Percentiles rank a stretch among this genome's conserved stretches.
These are phyloP conservation scores for Scarus forsteni DNA, from an alignment of 2,797 vertebrate genomes.

Conservation along the genomic window DNA sequence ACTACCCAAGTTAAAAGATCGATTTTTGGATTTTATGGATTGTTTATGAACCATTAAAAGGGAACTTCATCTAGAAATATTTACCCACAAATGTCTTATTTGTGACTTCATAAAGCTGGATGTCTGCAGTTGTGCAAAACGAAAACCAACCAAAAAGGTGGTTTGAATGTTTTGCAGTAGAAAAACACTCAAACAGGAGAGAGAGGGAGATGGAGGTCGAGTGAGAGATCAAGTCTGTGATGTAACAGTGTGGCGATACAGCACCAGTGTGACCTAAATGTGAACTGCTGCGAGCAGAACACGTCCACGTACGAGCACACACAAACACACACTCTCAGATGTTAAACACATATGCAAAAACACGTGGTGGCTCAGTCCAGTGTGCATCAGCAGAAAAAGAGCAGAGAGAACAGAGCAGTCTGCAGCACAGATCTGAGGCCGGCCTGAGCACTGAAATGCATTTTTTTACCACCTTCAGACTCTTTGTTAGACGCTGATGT, in stretches of 20 bases:
- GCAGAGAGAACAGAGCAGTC: neutral
- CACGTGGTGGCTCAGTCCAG: constrained; percentile 17
- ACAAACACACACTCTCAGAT: constrained; percentile 19
- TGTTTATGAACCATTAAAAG: too few species aligned
- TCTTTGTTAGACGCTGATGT: too few species aligned
- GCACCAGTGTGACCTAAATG: constrained; percentile 77
- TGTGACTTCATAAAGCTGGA: too few species aligned
- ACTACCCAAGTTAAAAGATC: too few species aligned
- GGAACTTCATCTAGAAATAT: too few species aligned
- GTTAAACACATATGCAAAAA: constrained; percentile 24
- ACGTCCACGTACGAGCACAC: constrained; percentile 9
- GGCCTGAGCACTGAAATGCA: too few species aligned
- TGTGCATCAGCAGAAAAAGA: constrained; percentile 29
- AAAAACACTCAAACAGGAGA: constrained; percentile 18
- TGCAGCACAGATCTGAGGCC: neutral
- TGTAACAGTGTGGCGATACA: constrained; percentile 66
- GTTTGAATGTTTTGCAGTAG: constrained; percentile 15
- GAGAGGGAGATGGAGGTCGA: constrained; percentile 32
- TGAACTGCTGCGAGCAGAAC: constrained; percentile 72
- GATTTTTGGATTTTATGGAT: too few species aligned
- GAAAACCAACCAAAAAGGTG: neutral
- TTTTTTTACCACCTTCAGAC: too few species aligned
- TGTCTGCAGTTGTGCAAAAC: neutral
- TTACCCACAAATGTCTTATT: too few species aligned
- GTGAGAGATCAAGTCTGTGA: constrained; percentile 69